These are phyloP conservation scores for Campopleginae sp. DNA, from an alignment of 2,888 invertebrate species.

Conservation along the genomic window DNA sequence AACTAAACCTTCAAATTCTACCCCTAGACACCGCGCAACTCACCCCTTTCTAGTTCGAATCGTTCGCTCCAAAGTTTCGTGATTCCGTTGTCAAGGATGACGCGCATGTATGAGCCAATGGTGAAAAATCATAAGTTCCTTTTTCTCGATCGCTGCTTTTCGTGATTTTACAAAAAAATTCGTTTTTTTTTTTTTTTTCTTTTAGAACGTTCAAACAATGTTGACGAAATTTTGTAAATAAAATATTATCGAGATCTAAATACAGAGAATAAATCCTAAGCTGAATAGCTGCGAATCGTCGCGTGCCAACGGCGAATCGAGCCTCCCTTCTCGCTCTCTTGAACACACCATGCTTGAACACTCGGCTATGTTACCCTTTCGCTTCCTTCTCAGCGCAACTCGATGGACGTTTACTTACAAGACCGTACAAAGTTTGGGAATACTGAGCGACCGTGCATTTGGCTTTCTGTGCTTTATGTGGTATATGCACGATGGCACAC, in stretches of 20 bases:
- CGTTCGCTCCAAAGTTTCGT: conserved; percentile 36
- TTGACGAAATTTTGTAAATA: neutral
- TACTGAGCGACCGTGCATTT: conserved; percentile 32
- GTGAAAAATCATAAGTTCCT: neutral
- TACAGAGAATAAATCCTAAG: conserved; percentile 44
- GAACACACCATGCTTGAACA: conserved; percentile 44
- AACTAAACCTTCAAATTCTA: neutral
- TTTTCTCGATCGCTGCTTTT: neutral
- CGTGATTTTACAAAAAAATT: neutral
- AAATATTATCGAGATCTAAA: neutral
- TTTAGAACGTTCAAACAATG: neutral
- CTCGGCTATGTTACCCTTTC: conserved; percentile 67
- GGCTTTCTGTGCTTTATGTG: conserved; percentile 21
- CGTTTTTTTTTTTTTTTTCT: neutral
- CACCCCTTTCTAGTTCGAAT: conserved; percentile 37
- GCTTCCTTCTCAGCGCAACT: conserved; percentile 66
- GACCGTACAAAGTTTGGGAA: conserved; percentile 67
- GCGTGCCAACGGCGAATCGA: conserved; percentile 59
- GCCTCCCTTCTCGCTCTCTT: conserved; percentile 63
- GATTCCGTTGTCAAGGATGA: neutral
- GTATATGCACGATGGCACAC: conserved; percentile 39
- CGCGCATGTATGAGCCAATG: neutral
- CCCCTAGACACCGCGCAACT: neutral
- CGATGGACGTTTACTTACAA: conserved; percentile 68
- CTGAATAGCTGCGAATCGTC: conserved; percentile 40